phyloP scores from a whole-genome alignment of 92 coral and sea anemone species.

The Paramuricea clavata region DNA sequence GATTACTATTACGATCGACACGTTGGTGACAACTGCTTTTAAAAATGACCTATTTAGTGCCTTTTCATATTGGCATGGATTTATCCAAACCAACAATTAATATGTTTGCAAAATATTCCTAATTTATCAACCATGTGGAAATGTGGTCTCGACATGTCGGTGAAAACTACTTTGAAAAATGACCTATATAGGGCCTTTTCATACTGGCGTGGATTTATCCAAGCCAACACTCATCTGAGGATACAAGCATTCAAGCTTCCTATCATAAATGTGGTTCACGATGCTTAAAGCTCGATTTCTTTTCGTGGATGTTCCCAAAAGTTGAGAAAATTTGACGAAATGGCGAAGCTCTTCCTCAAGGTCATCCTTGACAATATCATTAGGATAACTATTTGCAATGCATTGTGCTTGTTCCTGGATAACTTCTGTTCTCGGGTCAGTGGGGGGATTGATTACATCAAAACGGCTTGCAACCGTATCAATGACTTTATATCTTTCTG shows the following conservation, averaged over 20 bases:
- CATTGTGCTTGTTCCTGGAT: not conserved
- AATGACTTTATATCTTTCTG: not conserved
- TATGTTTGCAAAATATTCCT: no score
- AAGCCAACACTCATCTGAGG: conserved; percentile 15
- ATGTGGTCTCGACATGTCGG: no score
- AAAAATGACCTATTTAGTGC: no score
- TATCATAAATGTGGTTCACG: not conserved
- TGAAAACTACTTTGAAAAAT: no score
- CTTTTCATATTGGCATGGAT: no score
- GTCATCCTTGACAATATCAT: not conserved
- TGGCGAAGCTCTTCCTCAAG: not conserved
- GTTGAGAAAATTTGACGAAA: not conserved
- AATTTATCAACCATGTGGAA: no score
- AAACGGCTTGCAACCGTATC: not conserved
- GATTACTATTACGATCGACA: no score
- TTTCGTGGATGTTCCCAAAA: not conserved
- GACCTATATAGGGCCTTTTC: no score
- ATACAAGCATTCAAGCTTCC: conserved; percentile 10
- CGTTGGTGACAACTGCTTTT: no score
- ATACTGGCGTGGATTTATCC: no score
- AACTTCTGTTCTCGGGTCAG: not conserved
- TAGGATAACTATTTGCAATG: not conserved
- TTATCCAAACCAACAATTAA: no score
- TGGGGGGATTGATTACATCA: not conserved
- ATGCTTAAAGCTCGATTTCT: conserved; percentile 2